Base-by-base conservation (phyloP, 2,113 vertebrate species). In the Ramphastos sulfuratus region DNA sequence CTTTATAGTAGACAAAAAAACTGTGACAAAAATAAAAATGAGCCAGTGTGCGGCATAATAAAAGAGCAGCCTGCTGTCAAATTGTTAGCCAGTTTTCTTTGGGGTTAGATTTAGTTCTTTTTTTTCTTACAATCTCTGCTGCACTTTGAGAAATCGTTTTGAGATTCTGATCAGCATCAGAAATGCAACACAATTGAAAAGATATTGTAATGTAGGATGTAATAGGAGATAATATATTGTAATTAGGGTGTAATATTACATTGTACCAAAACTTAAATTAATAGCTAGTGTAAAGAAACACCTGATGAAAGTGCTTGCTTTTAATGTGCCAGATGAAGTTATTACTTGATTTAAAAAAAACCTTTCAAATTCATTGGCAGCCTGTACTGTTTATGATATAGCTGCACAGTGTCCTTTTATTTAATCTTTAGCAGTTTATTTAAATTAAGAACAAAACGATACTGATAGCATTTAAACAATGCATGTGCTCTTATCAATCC, bases 161-260 rank as follows among this genome's bases (percentile, higher is more conserved):
- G 50, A 52, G 50, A 52, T 52, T 52, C 39, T n/a, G 87, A 59
- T 92, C 56, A 65, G 30, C 61, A 59, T 85, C 77, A 72, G 67
- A 96, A 92, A 73, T 85, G 64, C 83, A 92, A 44, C 44, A 81
- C 63, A 90, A 72, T 90, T 94, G 65, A 70, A 56, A 93, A 82
- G 60, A 71, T 87, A 77, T 66, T 90, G 39, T 94, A 74, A 52
- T 52, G 50, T 52, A 52, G 50, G 50, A 52, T 52, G 50, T 52
- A 52, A 24, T 12, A 52, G 23, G 50, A 52, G 50, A 52, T 52
- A 52, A 52, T 52, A 25, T 52, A 52, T 25, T 52, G 50, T 25
- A 52, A 52, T 52, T 52, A 52, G 50, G 50, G 24, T 52, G 6
- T 52, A 52, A 75, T 77, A 66, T 46, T 92, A 67, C 9, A 76